Percentiles rank a stretch among this genome's conserved stretches.
Conservation (phyloP, 2,888 invertebrate species). For the Agrochola lota region DNA sequence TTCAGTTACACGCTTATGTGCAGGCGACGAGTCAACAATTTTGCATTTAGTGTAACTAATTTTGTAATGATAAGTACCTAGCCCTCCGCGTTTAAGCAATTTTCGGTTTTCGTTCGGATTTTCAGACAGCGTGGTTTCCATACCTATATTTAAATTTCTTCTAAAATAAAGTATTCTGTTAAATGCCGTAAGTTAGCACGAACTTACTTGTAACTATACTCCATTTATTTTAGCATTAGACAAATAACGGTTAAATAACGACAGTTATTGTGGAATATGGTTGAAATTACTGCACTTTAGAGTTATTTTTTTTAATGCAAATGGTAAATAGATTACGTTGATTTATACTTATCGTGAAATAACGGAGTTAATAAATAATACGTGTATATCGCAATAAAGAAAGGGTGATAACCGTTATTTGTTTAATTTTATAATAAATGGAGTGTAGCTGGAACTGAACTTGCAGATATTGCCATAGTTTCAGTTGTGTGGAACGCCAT, state of each 20-base stretch:
- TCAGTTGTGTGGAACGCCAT: neutral
- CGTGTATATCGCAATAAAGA: too few species aligned
- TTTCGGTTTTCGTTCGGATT: neutral
- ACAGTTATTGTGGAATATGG: too few species aligned
- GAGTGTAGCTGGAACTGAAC: neutral
- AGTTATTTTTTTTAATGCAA: too few species aligned
- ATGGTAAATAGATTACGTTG: too few species aligned
- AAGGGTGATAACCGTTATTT: too few species aligned
- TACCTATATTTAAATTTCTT: neutral
- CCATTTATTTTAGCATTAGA: too few species aligned
- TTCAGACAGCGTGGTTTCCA: neutral
- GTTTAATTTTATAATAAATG: too few species aligned
- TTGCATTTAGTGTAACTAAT: constrained; percentile 5
- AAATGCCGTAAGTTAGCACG: neutral
- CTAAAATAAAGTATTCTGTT: neutral
- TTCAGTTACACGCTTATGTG: constrained; percentile 46
- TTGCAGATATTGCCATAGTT: neutral
- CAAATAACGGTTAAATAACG: too few species aligned
- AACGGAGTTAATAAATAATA: too few species aligned
- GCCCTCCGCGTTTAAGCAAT: too few species aligned
- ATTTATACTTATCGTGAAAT: too few species aligned
- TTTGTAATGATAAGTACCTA: neutral
- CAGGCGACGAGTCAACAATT: constrained; percentile 12
- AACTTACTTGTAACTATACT: neutral
- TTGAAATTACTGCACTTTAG: too few species aligned